Percentiles rank a stretch among this genome's conserved stretches.
phyloP scores from a whole-genome alignment of 2,113 vertebrate genomes.

The Calyptommatus sinebrachiatus region DNA sequence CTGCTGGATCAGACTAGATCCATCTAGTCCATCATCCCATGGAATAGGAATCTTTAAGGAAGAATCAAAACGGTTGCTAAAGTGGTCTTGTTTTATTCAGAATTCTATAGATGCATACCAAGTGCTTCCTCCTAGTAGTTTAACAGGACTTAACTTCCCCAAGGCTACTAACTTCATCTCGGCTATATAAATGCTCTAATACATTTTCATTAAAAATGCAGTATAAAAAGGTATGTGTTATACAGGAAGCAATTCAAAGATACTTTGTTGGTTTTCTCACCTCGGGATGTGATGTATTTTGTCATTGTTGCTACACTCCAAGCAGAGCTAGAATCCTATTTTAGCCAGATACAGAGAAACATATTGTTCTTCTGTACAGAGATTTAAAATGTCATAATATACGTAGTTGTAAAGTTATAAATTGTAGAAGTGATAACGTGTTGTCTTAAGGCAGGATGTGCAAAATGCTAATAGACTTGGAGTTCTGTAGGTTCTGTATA shows the following conservation, averaged over 20 bases:
- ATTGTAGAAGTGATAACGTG: not conserved
- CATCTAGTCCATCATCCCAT: not conserved
- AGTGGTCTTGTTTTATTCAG: not conserved
- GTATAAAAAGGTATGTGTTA: not conserved
- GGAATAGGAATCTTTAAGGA: not conserved
- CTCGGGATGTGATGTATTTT: not conserved
- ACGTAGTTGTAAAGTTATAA: not conserved
- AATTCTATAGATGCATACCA: not conserved
- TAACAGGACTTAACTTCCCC: not conserved
- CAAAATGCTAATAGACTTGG: not conserved
- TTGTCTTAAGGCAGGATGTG: not conserved
- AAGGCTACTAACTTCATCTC: not conserved
- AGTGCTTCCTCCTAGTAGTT: not conserved
- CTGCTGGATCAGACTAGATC: not conserved
- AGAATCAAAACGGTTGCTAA: not conserved
- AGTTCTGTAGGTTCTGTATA: no score
- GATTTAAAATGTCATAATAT: not conserved
- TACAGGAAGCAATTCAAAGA: not conserved
- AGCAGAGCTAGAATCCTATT: not conserved
- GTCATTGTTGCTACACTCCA: not conserved
- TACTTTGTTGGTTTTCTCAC: not conserved
- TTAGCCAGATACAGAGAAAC: not conserved
- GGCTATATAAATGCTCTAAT: not conserved
- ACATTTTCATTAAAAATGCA: not conserved
- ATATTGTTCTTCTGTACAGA: not conserved